Conservation (phyloP, 2,113 vertebrate species). For the Salvelinus fontinalis region DNA sequence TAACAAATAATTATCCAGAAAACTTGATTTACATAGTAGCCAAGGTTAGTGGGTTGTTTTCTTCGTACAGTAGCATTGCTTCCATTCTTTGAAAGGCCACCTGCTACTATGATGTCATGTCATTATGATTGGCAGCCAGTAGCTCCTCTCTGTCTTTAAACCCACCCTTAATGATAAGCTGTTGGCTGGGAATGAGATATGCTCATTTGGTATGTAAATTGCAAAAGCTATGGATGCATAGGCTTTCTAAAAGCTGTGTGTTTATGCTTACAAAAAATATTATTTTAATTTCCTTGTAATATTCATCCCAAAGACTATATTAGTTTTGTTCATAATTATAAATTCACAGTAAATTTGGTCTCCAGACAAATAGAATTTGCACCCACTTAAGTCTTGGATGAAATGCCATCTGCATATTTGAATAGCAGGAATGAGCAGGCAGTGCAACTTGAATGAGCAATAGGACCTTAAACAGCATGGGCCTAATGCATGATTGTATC, state of each 20-base stretch:
- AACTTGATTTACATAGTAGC: constrained; percentile 13
- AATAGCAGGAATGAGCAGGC: constrained; percentile 27
- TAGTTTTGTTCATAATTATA: constrained; percentile 30
- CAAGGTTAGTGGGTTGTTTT: not conserved
- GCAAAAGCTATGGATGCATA: constrained; percentile 17
- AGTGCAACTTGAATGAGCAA: constrained; percentile 27
- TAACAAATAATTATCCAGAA: not conserved
- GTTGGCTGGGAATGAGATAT: constrained; percentile 28
- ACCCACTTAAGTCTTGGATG: constrained; percentile 22
- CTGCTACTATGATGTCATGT: constrained; percentile 13
- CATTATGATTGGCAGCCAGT: constrained; percentile 26
- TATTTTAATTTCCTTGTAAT: constrained; percentile 3
- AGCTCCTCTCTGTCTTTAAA: constrained; percentile 13
- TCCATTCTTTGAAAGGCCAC: constrained; percentile 2
- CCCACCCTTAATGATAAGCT: constrained; percentile 27
- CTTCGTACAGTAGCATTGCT: not conserved
- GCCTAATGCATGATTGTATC: constrained; percentile 22
- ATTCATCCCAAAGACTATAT: constrained; percentile 22
- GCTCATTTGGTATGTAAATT: constrained; percentile 37
- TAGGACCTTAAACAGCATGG: constrained; percentile 11
- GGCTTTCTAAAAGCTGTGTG: constrained; percentile 27
- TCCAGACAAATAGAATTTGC: constrained; percentile 46
- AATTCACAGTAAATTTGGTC: constrained; percentile 22
- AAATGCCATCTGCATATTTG: constrained; percentile 47
- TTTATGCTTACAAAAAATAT: constrained; percentile 24